Percentiles rank a stretch among this genome's conserved stretches.
phyloP scores from a whole-genome alignment of 2,888 invertebrate genomes.

The Mesoligia furuncula region DNA sequence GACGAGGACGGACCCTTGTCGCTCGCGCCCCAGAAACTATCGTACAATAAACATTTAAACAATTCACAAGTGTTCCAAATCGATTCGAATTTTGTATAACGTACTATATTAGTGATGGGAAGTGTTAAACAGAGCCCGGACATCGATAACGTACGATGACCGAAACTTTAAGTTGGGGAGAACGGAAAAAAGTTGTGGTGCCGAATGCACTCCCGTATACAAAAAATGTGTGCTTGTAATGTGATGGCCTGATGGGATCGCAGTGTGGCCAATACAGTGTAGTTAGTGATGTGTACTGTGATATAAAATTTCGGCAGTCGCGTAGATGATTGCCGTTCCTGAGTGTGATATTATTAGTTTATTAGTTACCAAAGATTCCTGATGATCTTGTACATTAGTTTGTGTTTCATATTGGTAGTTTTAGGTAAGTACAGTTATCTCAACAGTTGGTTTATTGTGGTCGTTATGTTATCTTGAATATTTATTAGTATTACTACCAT shows the following conservation, averaged over 20 bases:
- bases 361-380: conserved; percentile 91
- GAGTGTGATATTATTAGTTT: conserved; percentile 89
- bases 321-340: conserved; percentile 88
- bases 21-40: conserved; percentile 80
- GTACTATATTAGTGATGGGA: conserved; percentile 81
- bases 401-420: conserved; percentile 91
- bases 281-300: conserved; percentile 90
- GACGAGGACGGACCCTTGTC: conserved; percentile 80
- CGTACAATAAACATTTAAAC: conserved; percentile 86
- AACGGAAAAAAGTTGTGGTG: conserved; percentile 87
- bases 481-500: conserved; percentile 72
- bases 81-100: conserved; percentile 73
- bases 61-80: conserved; percentile 82
- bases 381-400: conserved; percentile 90
- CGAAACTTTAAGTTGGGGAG: conserved; percentile 85
- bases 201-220: conserved; percentile 85
- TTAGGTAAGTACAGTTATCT: conserved; percentile 85
- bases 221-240: conserved; percentile 87
- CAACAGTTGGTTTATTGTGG: conserved; percentile 60
- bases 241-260: conserved; percentile 90
- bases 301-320: conserved; percentile 88
- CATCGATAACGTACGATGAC: conserved; percentile 83
- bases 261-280: conserved; percentile 86
- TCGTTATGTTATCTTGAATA: conserved; percentile 75
- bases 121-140: conserved; percentile 69